Evolutionary conservation across 2,888 invertebrate genomes (phyloP), one percentile per base, ranked within the genome.

Genomic region (Himalopsyche kuldschensis): DNA sequence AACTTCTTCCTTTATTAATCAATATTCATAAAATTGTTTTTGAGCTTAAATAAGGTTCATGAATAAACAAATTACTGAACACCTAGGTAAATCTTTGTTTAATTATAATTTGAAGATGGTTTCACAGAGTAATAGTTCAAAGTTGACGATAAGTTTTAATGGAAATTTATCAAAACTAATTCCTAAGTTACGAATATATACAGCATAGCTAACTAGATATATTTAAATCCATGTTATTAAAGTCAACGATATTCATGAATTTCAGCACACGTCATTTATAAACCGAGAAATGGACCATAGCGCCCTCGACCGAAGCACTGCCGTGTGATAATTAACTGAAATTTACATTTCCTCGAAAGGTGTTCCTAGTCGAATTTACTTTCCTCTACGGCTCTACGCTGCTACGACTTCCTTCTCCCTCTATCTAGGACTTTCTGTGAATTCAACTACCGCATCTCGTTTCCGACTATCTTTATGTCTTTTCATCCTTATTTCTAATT

Each of bases 271-370:
- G 55, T 55, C 55, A 55, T 55, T 55, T 55, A 55, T 55, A 55
- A 55, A 55, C 55, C 55, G 55, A 55, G 55, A 55, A 55, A 55
- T 55, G 55, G 55, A 55, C 55, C 55, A 55, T 55, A 55, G 55
- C 55, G 55, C 55, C 20, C 84, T 69, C 46, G 32, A 69, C 82
- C 82, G 77, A 55, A 55, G 55, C 55, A 77, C 79, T 80, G 80
- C 76, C 76, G 82, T 41, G 77, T 69, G 76, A 82, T 82, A 84
- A 84, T 84, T 84, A 84, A 80, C 79, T 48, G 79, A 78, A 84
- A 84, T 82, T 82, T 77, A 82, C 84, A 84, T 82, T 55, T 82
- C 84, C 84, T 80, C n/a, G 78, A 80, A 84, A 82, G 82, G 80
- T 84, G 84, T 77, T 80, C 77, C 46, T 35, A 82, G 55, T 55